A percentile compares a stretch with the other conserved stretches of the same genome.
These are phyloP conservation scores for Patella depressa DNA, from an alignment of 2,888 invertebrate genomes.

Conservation along the genomic window DNA sequence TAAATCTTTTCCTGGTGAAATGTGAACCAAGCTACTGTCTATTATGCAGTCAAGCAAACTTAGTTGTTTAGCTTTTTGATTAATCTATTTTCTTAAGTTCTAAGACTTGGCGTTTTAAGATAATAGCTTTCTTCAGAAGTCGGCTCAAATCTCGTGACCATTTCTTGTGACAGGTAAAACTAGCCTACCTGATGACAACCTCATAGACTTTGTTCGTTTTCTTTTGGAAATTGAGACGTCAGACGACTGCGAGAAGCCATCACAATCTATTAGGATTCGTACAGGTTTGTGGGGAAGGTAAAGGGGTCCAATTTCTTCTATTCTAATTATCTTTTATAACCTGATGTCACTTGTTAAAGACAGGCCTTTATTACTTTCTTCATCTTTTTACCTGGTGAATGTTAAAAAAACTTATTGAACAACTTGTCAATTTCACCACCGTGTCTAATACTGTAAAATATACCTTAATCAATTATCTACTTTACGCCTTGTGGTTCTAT, in stretches of 20 bases:
- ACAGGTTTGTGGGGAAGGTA: not conserved
- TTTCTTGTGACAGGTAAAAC: conserved; percentile 8
- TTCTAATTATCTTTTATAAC: conserved; percentile 6
- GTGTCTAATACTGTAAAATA: no score
- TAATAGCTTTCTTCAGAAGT: conserved; percentile 3
- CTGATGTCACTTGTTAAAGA: not conserved
- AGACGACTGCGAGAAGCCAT: not conserved
- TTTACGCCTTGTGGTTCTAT: no score
- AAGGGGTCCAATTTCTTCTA: not conserved
- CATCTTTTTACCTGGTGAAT: not conserved
- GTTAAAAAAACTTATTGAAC: no score
- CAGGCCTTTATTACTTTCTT: not conserved
- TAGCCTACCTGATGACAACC: conserved; percentile 1
- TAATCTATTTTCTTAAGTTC: not conserved
- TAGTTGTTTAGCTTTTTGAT: conserved; percentile 1
- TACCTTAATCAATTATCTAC: no score
- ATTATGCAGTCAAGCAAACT: not conserved
- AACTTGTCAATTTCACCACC: no score
- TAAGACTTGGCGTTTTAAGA: not conserved
- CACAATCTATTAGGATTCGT: not conserved
- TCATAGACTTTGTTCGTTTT: not conserved
- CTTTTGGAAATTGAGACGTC: conserved; percentile 4
- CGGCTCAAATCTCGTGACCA: conserved; percentile 4
- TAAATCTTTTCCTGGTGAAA: no score
- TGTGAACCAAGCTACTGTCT: no score